Conservation (phyloP, 2,888 invertebrate genomes). For the Leptinotarsa tumamoca region DNA sequence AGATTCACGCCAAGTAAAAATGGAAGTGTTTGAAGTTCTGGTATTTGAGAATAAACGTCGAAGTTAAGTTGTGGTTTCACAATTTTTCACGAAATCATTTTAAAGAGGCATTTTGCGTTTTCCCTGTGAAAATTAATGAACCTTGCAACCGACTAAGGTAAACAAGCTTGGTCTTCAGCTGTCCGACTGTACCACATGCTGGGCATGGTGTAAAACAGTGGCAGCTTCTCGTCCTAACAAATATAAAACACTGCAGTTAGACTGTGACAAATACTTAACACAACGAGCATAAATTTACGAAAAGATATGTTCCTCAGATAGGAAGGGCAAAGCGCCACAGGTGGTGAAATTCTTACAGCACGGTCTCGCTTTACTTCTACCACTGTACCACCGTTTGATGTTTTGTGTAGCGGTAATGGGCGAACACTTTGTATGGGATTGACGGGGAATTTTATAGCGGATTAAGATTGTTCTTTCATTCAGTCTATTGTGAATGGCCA, state of each 20-base stretch:
- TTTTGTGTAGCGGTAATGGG: conserved; percentile 19
- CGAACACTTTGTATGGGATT: conserved; percentile 25
- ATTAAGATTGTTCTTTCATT: conserved; percentile 33
- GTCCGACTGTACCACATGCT: conserved; percentile 59
- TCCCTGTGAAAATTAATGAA: neutral
- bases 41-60: no score
- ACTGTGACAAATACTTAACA: conserved; percentile 67
- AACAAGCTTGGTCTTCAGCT: conserved; percentile 1
- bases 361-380: conserved; percentile 19
- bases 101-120: no score
- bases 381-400: conserved; percentile 10
- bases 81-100: no score
- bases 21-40: no score
- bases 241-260: conserved; percentile 64
- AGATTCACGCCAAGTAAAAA: no score
- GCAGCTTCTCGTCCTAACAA: conserved; percentile 64
- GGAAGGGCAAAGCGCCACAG: conserved; percentile 54
- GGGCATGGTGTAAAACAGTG: conserved; percentile 65
- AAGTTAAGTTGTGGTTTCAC: no score
- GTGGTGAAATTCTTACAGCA: conserved; percentile 52
- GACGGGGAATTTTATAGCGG: conserved; percentile 22
- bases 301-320: conserved; percentile 63
- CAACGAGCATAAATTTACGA: conserved; percentile 64
- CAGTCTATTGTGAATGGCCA: conserved; percentile 23
- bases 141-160: neutral